phyloP scores from a whole-genome alignment of 2,797 vertebrate genomes.

The Aeoliscus strigatus region DNA sequence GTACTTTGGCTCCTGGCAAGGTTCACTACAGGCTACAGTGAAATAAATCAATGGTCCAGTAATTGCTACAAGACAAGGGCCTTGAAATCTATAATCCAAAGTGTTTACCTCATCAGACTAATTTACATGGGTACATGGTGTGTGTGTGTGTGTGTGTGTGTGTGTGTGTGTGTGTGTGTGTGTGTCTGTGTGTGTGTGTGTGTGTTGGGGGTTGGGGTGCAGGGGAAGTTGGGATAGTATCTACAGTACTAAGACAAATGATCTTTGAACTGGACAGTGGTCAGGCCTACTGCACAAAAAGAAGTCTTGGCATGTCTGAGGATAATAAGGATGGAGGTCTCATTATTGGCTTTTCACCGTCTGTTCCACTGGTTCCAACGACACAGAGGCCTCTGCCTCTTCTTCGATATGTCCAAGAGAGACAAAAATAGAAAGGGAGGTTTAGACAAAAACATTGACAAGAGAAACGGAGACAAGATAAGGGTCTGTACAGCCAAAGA shows the following conservation, averaged over 20 bases:
- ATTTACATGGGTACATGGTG: no score
- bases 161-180: no score
- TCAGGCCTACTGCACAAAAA: background rate
- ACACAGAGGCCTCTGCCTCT: constrained; percentile 45
- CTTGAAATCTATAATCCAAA: constrained; percentile 43
- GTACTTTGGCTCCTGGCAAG: constrained; percentile 21
- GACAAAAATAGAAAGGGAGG: constrained; percentile 43
- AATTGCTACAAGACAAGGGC: constrained; percentile 41
- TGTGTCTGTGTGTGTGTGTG: no score
- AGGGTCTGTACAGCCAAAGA: constrained; percentile 8
- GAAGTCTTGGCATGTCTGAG: constrained; percentile 26
- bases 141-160: no score
- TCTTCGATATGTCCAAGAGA: constrained; percentile 16
- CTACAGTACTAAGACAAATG: constrained; percentile 14
- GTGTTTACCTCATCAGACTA: no score
- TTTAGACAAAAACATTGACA: constrained; percentile 28
- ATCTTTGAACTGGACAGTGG: constrained; percentile 33
- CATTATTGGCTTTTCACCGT: constrained; percentile 55
- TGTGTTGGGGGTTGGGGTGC: no score
- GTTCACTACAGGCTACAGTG: constrained; percentile 17
- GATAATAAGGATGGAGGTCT: constrained; percentile 35
- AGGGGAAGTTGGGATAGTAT: background rate
- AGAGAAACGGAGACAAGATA: constrained; percentile 25
- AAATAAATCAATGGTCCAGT: constrained; percentile 43
- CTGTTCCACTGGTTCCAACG: constrained; percentile 44